Conservation (phyloP, 2,888 invertebrate genomes). For the Chymomyza amoena region DNA sequence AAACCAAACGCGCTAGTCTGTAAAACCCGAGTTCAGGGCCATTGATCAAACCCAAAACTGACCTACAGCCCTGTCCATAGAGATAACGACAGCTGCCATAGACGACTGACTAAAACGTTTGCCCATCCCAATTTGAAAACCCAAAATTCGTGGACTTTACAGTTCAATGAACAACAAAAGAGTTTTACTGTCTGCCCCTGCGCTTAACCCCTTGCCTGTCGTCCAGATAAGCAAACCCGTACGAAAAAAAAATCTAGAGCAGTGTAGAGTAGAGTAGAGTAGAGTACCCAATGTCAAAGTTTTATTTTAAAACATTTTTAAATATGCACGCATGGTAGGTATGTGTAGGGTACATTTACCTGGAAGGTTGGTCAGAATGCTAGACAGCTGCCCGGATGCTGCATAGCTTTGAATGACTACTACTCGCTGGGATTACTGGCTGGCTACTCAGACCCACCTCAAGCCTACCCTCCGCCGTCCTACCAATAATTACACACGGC, state of each 20-base stretch:
- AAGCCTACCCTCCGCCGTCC: slow-evolving; percentile 18
- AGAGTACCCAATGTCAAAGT: too few relatives aligned
- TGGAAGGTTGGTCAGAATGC: slow-evolving; percentile 39
- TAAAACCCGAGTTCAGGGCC: slow-evolving; percentile 40
- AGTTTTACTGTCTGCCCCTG: slow-evolving; percentile 14
- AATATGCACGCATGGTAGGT: slow-evolving; percentile 61
- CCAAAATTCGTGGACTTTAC: slow-evolving; percentile 26
- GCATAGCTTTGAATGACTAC: not conserved
- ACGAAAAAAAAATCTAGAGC: slow-evolving; percentile 18
- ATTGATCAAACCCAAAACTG: not conserved
- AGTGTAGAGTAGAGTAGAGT: slow-evolving; percentile 8
- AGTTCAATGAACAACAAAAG: slow-evolving; percentile 63
- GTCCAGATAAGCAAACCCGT: not conserved
- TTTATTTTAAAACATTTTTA: slow-evolving; percentile 57
- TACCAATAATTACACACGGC: slow-evolving; percentile 71
- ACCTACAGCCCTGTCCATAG: not conserved
- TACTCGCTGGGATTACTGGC: slow-evolving; percentile 2
- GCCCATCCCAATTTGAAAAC: not conserved
- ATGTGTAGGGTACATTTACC: slow-evolving; percentile 27
- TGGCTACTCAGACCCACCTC: slow-evolving; percentile 29
- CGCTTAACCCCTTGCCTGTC: slow-evolving; percentile 52
- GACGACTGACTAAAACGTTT: not conserved
- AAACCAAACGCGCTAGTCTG: slow-evolving; percentile 52
- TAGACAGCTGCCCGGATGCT: slow-evolving; percentile 53
- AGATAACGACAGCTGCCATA: slow-evolving; percentile 62